These are phyloP conservation scores for Porites rus DNA, from an alignment of 92 coral and sea anemone species.

Conservation along the genomic window DNA sequence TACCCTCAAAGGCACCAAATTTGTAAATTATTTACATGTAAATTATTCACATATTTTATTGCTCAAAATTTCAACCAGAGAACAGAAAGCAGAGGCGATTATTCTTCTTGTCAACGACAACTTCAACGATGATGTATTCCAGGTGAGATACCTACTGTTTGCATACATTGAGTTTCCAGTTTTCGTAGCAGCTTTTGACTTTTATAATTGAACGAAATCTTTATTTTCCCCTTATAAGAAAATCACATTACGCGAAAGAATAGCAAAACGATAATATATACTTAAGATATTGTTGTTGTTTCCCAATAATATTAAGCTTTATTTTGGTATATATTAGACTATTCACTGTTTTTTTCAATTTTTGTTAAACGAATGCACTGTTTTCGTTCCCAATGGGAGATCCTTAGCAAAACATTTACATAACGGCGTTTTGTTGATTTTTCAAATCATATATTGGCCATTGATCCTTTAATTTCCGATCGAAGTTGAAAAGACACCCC, in stretches of 20 bases:
- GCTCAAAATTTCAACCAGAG: not conserved
- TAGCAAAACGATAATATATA: too few relatives aligned
- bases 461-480: too few relatives aligned
- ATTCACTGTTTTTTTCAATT: too few relatives aligned
- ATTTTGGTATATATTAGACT: not conserved
- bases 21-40: slow-evolving; percentile 28
- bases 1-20: not conserved
- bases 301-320: not conserved
- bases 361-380: too few relatives aligned
- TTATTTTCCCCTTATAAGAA: not conserved
- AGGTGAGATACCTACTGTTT: not conserved
- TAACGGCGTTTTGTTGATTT: too few relatives aligned
- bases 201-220: not conserved
- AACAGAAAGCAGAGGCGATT: not conserved
- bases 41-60: slow-evolving; percentile 26
- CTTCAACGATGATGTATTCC: not conserved
- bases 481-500: too few relatives aligned
- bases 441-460: too few relatives aligned
- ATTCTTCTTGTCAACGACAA: not conserved
- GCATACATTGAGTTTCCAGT: not conserved
- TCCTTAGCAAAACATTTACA: too few relatives aligned
- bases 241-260: not conserved
- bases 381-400: too few relatives aligned
- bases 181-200: not conserved
- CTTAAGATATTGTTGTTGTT: not conserved